phyloP scores from a whole-genome alignment of 2,113 vertebrate genomes.

The Pterocles gutturalis region DNA sequence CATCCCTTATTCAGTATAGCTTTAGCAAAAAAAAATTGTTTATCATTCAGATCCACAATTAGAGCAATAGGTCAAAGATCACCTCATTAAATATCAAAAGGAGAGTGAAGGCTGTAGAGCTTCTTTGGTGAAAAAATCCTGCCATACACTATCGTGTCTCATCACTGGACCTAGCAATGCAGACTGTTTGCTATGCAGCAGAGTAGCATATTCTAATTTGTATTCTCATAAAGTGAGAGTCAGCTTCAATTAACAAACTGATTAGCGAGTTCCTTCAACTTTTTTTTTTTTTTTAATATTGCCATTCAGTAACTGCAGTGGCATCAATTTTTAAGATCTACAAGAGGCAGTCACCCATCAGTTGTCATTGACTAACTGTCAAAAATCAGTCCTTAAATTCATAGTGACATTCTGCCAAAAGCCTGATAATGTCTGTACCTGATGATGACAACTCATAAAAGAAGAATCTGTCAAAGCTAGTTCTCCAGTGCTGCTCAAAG shows the following conservation, averaged over 20 bases:
- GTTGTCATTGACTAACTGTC: constrained; percentile 1
- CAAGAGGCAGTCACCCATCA: constrained; percentile 19
- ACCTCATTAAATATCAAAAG: neutral
- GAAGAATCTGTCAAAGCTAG: neutral
- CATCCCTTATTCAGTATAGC: neutral
- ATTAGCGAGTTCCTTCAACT: neutral
- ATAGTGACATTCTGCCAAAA: constrained; percentile 34
- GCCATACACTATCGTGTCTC: rapidly evolving
- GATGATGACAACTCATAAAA: neutral
- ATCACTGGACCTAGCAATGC: neutral
- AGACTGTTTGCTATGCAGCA: neutral
- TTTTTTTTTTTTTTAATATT: neutral
- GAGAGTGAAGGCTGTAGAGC: neutral
- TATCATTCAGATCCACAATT: neutral
- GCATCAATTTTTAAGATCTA: neutral
- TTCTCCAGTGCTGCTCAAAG: neutral
- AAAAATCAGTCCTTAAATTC: constrained; percentile 38
- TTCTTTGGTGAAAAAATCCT: neutral
- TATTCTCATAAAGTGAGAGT: constrained; percentile 28
- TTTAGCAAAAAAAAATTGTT: neutral
- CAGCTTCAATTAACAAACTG: constrained; percentile 42
- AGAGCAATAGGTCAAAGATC: neutral
- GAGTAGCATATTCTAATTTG: neutral
- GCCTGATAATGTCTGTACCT: constrained; percentile 6
- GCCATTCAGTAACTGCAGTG: neutral